These are phyloP conservation scores for Trinectes maculatus DNA, from an alignment of 2,113 vertebrate species.

Conservation along the genomic window DNA sequence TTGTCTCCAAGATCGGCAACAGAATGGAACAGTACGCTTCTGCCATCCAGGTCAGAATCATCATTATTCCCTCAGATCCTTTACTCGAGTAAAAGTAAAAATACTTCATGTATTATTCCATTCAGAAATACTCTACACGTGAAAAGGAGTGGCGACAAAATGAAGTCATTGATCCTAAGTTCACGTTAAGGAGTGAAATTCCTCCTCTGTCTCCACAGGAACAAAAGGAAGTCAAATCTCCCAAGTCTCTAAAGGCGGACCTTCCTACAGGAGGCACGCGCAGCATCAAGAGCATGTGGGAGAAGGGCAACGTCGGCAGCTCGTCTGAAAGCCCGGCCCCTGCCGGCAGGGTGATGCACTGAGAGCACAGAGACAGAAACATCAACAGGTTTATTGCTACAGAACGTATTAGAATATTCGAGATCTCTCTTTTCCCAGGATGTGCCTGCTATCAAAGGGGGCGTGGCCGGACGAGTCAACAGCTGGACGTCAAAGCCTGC, in stretches of 20 bases:
- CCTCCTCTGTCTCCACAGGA: constrained; percentile 77
- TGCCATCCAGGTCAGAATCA: constrained; percentile 88
- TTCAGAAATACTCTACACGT: background rate
- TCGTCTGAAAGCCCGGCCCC: constrained; percentile 81
- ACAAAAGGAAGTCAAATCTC: constrained; percentile 85
- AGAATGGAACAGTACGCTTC: constrained; percentile 92
- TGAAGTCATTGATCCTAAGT: too few species aligned
- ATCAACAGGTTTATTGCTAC: background rate
- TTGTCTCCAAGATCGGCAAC: constrained; percentile 94
- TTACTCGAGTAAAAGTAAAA: background rate
- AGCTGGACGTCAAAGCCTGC: constrained; percentile 92
- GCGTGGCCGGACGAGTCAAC: constrained; percentile 89
- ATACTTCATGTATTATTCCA: too few species aligned
- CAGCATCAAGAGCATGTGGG: constrained; percentile 98
- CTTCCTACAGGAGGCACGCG: constrained; percentile 89
- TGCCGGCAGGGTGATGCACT: constrained; percentile 85
- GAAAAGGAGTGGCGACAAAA: too few species aligned
- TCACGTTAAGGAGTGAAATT: background rate
- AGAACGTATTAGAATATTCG: background rate
- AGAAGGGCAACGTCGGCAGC: constrained; percentile 89
- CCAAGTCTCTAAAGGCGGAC: constrained; percentile 85
- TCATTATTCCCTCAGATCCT: background rate
- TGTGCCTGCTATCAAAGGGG: constrained; percentile 86
- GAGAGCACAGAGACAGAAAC: background rate
- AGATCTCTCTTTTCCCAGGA: constrained; percentile 81